Conservation (phyloP, 2,888 invertebrate species). For the Trichogramma evanescens region DNA sequence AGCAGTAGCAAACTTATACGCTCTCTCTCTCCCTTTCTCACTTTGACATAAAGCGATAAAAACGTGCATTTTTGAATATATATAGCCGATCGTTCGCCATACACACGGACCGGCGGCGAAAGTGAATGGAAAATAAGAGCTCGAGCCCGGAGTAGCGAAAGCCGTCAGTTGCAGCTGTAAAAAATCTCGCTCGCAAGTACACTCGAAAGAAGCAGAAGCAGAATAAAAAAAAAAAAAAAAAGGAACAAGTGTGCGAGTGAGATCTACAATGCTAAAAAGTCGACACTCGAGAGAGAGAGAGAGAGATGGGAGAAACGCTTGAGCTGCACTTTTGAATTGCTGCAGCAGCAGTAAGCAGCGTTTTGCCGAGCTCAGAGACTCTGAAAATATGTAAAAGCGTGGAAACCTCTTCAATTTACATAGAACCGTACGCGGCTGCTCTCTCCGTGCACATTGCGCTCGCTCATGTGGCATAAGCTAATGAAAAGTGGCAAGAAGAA, state of each 20-base stretch:
- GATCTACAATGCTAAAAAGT: too few species aligned
- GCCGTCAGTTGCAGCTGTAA: conserved; percentile 13
- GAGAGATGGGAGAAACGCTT: conserved; percentile 44
- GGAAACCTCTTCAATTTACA: conserved; percentile 47
- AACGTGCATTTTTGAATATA: conserved; percentile 13
- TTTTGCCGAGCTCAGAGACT: too few species aligned
- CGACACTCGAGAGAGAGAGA: conserved; percentile 12
- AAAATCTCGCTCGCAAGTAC: too few species aligned
- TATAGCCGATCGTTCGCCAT: too few species aligned
- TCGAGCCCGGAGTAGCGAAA: not conserved
- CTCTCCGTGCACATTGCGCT: conserved; percentile 2
- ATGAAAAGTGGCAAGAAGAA: conserved; percentile 23
- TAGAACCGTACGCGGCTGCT: conserved; percentile 13
- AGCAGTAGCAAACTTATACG: not conserved
- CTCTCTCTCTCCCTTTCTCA: not conserved
- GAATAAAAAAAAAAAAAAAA: too few species aligned
- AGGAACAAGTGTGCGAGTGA: too few species aligned
- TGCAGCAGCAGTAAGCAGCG: conserved; percentile 17
- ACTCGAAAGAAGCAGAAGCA: too few species aligned
- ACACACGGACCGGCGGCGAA: too few species aligned
- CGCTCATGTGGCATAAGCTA: conserved; percentile 1
- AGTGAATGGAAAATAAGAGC: conserved; percentile 2
- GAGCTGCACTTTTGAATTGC: conserved; percentile 46
- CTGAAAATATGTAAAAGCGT: conserved; percentile 45
- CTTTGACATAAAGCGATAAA: not conserved